These are phyloP conservation scores for Tinea pellionella DNA, from an alignment of 2,888 invertebrate genomes.

Conservation along the genomic window DNA sequence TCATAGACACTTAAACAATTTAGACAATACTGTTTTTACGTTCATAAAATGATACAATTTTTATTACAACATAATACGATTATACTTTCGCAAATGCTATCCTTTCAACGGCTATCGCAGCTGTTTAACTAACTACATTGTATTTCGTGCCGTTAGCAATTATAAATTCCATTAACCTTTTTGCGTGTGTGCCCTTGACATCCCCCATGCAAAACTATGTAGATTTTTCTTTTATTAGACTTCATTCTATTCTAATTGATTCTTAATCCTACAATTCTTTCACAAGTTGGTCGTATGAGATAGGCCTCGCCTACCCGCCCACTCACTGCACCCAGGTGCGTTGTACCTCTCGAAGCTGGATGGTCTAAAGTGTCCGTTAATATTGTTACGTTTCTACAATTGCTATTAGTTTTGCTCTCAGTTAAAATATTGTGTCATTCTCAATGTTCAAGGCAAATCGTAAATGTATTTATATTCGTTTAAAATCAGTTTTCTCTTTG, in stretches of 20 bases:
- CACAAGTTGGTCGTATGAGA: constrained; percentile 23
- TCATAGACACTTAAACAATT: neutral
- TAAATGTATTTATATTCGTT: neutral
- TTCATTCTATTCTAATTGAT: neutral
- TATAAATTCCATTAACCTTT: neutral
- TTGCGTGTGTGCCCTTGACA: neutral
- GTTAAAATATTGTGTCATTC: neutral
- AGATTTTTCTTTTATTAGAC: too few relatives aligned
- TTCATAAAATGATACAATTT: too few relatives aligned
- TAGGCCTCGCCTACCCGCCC: constrained; percentile 42
- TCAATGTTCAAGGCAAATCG: neutral
- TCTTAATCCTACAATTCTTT: constrained; percentile 9
- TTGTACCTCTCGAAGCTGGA: neutral
- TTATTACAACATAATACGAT: neutral
- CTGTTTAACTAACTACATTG: neutral
- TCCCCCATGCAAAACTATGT: too few relatives aligned
- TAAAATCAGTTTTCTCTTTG: neutral
- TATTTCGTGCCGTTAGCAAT: neutral
- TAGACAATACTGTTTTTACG: neutral
- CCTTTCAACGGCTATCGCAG: neutral
- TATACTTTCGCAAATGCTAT: neutral
- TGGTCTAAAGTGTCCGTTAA: constrained; percentile 23
- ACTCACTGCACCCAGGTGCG: constrained; percentile 52
- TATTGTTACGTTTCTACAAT: neutral
- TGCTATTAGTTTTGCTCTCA: neutral